Evolutionary conservation across 30 jellyfish, hydroid and myxozoan genomes (phyloP).

Genomic region (Rhopilema esculentum): DNA sequence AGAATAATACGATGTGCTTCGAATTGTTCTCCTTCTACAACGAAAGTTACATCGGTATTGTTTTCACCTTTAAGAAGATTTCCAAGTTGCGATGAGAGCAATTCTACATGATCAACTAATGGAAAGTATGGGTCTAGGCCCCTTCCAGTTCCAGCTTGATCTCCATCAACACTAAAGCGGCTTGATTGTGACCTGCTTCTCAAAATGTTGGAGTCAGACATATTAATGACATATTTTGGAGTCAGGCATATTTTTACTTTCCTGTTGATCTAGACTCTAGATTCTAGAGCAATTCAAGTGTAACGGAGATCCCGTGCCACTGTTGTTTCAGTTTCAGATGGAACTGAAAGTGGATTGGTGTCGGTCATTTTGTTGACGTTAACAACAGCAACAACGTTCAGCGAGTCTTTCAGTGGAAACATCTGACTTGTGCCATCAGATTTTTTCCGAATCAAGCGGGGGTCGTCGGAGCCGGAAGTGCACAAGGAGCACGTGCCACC

Average conservation of each 20-base stretch:
- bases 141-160: background rate
- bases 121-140: constrained; percentile 40
- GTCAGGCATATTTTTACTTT: constrained; percentile 40
- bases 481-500: too few relatives aligned
- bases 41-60: constrained; percentile 82
- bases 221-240: background rate
- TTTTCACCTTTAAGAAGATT: constrained; percentile 78
- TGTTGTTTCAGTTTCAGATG: background rate
- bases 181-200: constrained; percentile 22
- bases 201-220: constrained; percentile 24
- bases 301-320: background rate
- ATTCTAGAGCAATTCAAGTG: background rate
- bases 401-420: too few relatives aligned
- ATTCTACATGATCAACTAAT: constrained; percentile 76
- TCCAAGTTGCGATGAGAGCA: constrained; percentile 85
- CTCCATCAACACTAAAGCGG: constrained; percentile 29
- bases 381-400: background rate
- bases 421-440: too few relatives aligned
- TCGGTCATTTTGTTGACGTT: background rate
- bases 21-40: constrained; percentile 80
- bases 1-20: constrained; percentile 81
- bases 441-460: too few relatives aligned
- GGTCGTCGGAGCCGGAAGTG: too few relatives aligned
- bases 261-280: too few relatives aligned
- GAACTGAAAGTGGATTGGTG: background rate